Percentiles rank a stretch among this genome's conserved stretches.
Conservation (phyloP, 2,797 vertebrate genomes). For the Merluccius polli region DNA sequence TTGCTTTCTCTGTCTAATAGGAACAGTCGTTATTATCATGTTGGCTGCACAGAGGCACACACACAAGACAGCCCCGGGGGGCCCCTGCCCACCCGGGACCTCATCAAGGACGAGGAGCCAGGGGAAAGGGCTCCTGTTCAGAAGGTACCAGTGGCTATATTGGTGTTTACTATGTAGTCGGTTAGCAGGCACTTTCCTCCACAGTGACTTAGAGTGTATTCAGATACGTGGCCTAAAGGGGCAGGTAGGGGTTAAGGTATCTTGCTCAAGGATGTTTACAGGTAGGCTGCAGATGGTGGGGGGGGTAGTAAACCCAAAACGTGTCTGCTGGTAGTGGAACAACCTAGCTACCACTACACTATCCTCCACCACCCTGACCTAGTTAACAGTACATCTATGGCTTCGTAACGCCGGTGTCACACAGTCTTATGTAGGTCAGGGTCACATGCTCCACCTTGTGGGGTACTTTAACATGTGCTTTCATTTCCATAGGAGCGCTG, state of each 20-base stretch:
- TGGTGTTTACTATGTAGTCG: background rate
- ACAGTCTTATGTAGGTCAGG: background rate
- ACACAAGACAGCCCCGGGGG: constrained; percentile 42
- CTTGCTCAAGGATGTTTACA: background rate
- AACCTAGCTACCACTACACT: background rate
- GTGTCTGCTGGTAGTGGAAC: background rate
- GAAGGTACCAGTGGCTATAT: constrained; percentile 36
- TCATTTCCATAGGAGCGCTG: constrained; percentile 12
- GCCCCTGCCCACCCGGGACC: constrained; percentile 44
- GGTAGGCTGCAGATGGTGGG: background rate
- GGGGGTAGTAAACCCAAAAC: background rate
- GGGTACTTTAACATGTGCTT: background rate
- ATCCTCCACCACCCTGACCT: background rate
- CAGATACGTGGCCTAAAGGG: background rate
- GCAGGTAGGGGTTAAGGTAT: background rate
- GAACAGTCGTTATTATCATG: constrained; percentile 44
- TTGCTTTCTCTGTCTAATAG: constrained; percentile 32
- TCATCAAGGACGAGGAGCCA: constrained; percentile 43
- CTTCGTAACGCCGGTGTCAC: too few species aligned
- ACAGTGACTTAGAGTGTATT: background rate
- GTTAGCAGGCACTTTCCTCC: background rate
- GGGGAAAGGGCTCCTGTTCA: constrained; percentile 25
- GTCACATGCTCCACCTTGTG: constrained; percentile 3
- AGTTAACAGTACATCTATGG: background rate
- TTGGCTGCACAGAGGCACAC: constrained; percentile 48